phyloP scores from a whole-genome alignment of 1,140 invertebrate species.

The Drosophila truncata region DNA sequence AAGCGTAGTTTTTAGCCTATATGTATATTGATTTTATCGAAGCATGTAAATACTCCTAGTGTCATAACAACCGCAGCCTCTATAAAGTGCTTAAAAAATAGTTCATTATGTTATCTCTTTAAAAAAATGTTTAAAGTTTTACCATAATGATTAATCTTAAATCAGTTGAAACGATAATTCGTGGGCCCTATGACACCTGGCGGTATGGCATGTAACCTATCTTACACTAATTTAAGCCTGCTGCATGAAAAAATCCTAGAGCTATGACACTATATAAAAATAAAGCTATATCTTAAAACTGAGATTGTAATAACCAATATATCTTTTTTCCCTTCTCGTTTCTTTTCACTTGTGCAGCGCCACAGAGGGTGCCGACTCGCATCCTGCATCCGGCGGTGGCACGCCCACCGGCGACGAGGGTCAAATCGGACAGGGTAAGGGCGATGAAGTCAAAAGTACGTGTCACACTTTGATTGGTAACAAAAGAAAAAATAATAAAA shows the following conservation, averaged over 20 bases:
- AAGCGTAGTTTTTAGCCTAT: neutral
- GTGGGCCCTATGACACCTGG: neutral
- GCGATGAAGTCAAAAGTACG: conserved; percentile 84
- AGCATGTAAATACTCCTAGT: neutral
- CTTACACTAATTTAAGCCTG: neutral
- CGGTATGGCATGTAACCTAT: neutral
- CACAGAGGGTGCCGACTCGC: conserved; percentile 94
- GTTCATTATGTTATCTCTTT: neutral
- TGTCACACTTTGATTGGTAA: conserved; percentile 81
- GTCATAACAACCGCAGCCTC: neutral
- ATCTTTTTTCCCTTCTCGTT: conserved; percentile 12
- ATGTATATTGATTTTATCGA: neutral
- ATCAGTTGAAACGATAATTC: neutral
- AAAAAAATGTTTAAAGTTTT: neutral
- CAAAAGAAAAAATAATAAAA: conserved; percentile 26
- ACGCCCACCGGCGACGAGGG: conserved; percentile 92
- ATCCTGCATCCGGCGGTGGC: conserved; percentile 90
- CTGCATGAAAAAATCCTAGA: conserved; percentile 35
- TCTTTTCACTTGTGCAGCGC: conserved; percentile 87
- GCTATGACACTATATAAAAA: conserved; percentile 1
- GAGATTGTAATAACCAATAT: neutral
- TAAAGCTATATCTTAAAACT: neutral
- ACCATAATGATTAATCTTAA: neutral
- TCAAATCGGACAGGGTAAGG: conserved; percentile 92
- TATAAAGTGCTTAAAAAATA: neutral